Evolutionary conservation across 2,888 invertebrate species (phyloP), one percentile per base, ranked within the genome.

Genomic region (Tricholauxania praeusta): DNA sequence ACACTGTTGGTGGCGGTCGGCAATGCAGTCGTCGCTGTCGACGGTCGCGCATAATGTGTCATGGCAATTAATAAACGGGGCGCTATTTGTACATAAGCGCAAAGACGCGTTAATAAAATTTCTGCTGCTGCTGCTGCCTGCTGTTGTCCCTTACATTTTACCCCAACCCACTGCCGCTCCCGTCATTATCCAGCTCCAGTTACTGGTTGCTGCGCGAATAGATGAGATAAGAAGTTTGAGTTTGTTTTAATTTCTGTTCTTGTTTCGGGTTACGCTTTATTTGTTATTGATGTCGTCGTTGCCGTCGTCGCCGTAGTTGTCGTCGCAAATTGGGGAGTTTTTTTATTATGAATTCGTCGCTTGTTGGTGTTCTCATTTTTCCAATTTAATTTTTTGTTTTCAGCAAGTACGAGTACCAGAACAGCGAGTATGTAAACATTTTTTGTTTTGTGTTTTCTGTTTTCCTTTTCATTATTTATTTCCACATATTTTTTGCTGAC

Each of bases 231-330:
- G 59, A 59, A 28, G 47, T 57, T 22, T 15, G 12, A 57, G 48
- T 68, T 70, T 52, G 52, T 69, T 59, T 70, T 51, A 12, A 12
- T 64, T 49, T 49, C 19, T 17, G 17, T 52, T 17, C 51, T 69
- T 52, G 70, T 62, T 63, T 70, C 63, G 52, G 39, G 70, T 70
- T 70, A 70, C 70, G 39, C 62, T 70, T 60, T 63, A 63, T 70
- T 70, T 70, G 53, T 62, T 70, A 63, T 70, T 62, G 70, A 70
- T 70, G 63, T 47, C 70, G 39, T 10, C 32, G 32, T 32, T 7
- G 32, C 4, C 3, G 32, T 32, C 39, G 39, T 39, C 28, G 39
- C 39, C 39, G 39, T 39, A 7, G 39, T 39, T 39, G 39, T 39
- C 39, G 39, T 39, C 10, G 60, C 60, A 52, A 60, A 62, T 70